Conservation (phyloP, 2,888 invertebrate genomes). For the Ophraella communa region DNA sequence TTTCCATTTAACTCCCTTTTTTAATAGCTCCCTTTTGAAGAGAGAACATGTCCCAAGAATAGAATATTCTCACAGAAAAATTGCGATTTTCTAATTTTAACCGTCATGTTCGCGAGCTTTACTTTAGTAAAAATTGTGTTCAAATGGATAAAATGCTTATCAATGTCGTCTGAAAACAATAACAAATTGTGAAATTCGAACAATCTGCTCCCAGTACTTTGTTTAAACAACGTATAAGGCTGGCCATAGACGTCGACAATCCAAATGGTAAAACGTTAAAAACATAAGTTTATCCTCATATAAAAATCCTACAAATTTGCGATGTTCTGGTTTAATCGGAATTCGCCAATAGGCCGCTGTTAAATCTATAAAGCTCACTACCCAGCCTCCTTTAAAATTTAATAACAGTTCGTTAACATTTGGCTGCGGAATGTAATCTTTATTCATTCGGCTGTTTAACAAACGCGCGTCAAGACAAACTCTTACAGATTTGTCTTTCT, state of each 20-base stretch:
- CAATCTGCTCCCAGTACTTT: background rate
- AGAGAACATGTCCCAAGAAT: too few species aligned
- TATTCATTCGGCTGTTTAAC: slow-evolving; percentile 27
- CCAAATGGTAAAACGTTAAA: slow-evolving; percentile 3
- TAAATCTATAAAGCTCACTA: slow-evolving; percentile 25
- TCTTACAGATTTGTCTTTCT: slow-evolving; percentile 31
- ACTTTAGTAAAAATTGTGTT: background rate
- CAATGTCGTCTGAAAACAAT: background rate
- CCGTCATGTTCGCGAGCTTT: background rate
- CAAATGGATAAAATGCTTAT: background rate
- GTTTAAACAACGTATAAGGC: background rate
- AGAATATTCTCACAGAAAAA: too few species aligned
- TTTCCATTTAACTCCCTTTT: background rate
- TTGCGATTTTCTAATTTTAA: background rate
- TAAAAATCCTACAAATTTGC: slow-evolving; percentile 34
- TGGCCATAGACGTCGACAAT: background rate
- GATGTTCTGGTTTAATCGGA: slow-evolving; percentile 17
- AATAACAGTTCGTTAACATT: slow-evolving; percentile 13
- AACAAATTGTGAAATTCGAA: background rate
- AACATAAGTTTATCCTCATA: slow-evolving; percentile 31
- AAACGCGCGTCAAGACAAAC: slow-evolving; percentile 33
- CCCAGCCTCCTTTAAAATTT: slow-evolving; percentile 13
- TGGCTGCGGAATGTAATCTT: slow-evolving; percentile 16
- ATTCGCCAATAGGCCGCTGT: slow-evolving; percentile 36
- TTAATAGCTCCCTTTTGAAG: too few species aligned